Evolutionary conservation across 1,140 invertebrate genomes (phyloP).

Genomic region (Dendroctonus valens): DNA sequence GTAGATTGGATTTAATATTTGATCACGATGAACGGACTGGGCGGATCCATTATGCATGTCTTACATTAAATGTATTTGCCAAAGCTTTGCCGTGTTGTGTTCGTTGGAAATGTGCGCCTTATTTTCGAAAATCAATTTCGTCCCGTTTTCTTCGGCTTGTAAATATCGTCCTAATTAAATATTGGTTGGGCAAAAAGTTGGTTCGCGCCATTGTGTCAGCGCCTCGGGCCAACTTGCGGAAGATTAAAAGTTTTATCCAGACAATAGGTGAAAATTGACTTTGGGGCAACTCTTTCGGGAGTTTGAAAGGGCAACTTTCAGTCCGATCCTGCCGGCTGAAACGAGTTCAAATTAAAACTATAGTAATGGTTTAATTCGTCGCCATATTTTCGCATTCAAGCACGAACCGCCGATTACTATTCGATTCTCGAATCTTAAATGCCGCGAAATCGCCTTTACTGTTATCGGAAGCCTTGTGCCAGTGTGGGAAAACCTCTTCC

Average conservation of each 20-base stretch:
- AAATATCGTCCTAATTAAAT: not conserved
- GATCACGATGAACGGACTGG: slow-evolving; percentile 28
- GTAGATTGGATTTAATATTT: slow-evolving; percentile 33
- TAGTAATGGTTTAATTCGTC: slow-evolving; percentile 23
- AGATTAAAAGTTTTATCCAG: slow-evolving; percentile 12
- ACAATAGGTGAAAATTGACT: slow-evolving; percentile 8
- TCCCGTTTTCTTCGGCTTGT: not conserved
- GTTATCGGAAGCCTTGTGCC: too few species aligned
- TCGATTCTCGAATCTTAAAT: slow-evolving; percentile 16
- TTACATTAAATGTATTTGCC: slow-evolving; percentile 19
- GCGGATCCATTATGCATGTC: slow-evolving; percentile 16
- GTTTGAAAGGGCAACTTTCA: not conserved
- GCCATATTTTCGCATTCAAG: slow-evolving; percentile 20
- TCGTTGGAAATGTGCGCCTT: too few species aligned
- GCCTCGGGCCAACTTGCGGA: not conserved
- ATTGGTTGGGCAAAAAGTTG: not conserved
- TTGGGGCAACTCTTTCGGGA: not conserved
- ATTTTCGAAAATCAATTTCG: not conserved
- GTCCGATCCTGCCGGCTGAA: slow-evolving; percentile 4
- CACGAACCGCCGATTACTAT: slow-evolving; percentile 22
- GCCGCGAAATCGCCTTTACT: not conserved
- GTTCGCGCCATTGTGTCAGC: not conserved
- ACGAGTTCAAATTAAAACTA: slow-evolving; percentile 15
- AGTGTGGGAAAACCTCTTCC: too few species aligned
- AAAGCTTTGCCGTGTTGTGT: not conserved